Base-by-base conservation (phyloP, 2,888 invertebrate genomes). In the Eustalomyia histrio region DNA sequence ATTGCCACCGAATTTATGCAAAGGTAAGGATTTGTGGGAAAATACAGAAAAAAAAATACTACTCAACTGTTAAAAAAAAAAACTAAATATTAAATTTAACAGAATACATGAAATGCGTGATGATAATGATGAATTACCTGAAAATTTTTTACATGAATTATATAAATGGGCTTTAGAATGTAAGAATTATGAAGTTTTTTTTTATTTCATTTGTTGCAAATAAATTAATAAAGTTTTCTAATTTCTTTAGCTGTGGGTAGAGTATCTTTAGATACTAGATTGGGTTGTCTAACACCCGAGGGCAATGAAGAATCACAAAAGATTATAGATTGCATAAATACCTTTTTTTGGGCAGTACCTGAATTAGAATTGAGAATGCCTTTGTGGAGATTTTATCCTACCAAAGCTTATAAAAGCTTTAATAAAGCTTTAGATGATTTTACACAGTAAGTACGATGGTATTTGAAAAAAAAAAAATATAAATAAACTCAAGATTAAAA, bases 161-260 rank as follows among this genome's bases (percentile, higher is more conserved):
- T 96, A 96, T 90, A 95, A 96, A 88, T 98, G 98, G 98, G 96
- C 97, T 14, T 91, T 98, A 50, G 97, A 98, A 92, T 97, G 98
- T 96, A 91, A 93, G 94, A 14, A 29, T 29, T 6, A 29, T 12
- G 68, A 33, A 1, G 29, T 21, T 53, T 14, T 17, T 53, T 17
- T 8, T 18, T 29, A 7, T 29, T 29, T 29, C 5, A 5, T 29
- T 29, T 29, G 3, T 29, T 29, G 29, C 7, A 7, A 29, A 29
- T 6, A 7, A 6, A 1, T 29, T 6, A 7, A 21, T 55, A 16
- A 12, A 29, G 8, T 17, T 47, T 18, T 60, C 7, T 43, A 47
- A 39, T 55, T 50, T 16, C 61, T 65, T 43, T 88, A 96, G 95
- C 96, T 84, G 95, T 97, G 2, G 95, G 95, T 17, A 92, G 94